Evolutionary conservation across 2,797 vertebrate genomes (phyloP).

Genomic region (Etheostoma perlongum): DNA sequence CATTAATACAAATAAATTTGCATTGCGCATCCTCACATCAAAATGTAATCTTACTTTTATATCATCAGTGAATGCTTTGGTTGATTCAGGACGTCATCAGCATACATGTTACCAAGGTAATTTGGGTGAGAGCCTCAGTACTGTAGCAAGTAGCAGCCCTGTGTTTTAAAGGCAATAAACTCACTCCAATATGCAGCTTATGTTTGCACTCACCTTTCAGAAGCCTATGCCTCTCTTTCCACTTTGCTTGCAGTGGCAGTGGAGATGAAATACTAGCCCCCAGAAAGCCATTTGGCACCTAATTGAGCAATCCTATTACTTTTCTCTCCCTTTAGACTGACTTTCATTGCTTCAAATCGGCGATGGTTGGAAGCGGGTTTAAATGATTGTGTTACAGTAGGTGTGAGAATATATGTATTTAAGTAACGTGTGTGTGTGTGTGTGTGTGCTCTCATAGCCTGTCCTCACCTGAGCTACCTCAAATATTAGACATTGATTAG

Average conservation of each 20-base stretch:
- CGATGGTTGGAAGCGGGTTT: constrained; percentile 72
- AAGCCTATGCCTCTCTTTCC: constrained; percentile 76
- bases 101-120: constrained; percentile 62
- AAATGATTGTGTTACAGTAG: constrained; percentile 76
- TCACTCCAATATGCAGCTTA: constrained; percentile 82
- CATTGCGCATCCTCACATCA: constrained; percentile 54
- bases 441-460: constrained; percentile 38
- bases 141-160: constrained; percentile 64
- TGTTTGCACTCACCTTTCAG: constrained; percentile 80
- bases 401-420: constrained; percentile 73
- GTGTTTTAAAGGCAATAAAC: constrained; percentile 84
- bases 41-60: constrained; percentile 59
- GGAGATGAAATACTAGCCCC: constrained; percentile 87
- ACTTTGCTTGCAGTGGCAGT: constrained; percentile 83
- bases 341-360: constrained; percentile 80
- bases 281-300: constrained; percentile 88
- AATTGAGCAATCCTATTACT: constrained; percentile 90
- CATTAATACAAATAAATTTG: constrained; percentile 56
- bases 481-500: constrained; percentile 69
- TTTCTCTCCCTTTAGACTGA: constrained; percentile 84
- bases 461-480: constrained; percentile 68
- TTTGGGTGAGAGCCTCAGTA: constrained; percentile 66
- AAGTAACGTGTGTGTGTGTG: constrained; percentile 61
- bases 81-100: constrained; percentile 64
- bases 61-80: constrained; percentile 41